phyloP scores from a whole-genome alignment of 1,140 invertebrate genomes.

The Melitaea cinxia region DNA sequence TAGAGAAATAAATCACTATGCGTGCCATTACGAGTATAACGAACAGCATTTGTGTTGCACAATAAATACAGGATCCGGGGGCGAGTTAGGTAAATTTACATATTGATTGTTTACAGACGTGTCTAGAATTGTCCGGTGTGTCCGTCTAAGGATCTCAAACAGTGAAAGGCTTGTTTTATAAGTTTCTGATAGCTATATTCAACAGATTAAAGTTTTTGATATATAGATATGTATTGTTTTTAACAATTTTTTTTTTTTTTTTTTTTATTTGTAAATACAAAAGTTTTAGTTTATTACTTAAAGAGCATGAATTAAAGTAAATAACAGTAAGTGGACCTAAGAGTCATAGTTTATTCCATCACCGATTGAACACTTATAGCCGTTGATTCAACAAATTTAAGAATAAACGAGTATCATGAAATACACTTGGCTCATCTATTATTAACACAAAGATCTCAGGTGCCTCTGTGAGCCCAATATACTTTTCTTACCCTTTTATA shows the following conservation, averaged over 20 bases:
- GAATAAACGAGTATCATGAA: neutral
- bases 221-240: too few relatives aligned
- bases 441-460: constrained; percentile 29
- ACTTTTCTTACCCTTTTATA: constrained; percentile 24
- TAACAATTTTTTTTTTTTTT: too few relatives aligned
- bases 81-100: constrained; percentile 39
- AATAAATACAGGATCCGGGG: constrained; percentile 33
- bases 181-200: too few relatives aligned
- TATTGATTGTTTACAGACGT: constrained; percentile 52
- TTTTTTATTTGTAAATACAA: too few relatives aligned
- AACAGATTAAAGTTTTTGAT: too few relatives aligned
- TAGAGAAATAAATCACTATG: constrained; percentile 27
- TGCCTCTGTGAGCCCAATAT: constrained; percentile 13
- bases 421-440: constrained; percentile 15
- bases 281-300: too few relatives aligned
- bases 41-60: constrained; percentile 31
- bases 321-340: too few relatives aligned
- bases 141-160: constrained; percentile 28
- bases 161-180: neutral
- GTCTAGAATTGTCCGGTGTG: constrained; percentile 31
- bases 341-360: neutral
- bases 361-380: neutral
- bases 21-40: constrained; percentile 19
- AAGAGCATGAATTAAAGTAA: neutral
- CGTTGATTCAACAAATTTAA: neutral